A percentile compares a stretch with the other conserved stretches of the same genome.
Evolutionary conservation across 2,113 vertebrate species (phyloP).

Genomic region (Ptilonorhynchus violaceus): DNA sequence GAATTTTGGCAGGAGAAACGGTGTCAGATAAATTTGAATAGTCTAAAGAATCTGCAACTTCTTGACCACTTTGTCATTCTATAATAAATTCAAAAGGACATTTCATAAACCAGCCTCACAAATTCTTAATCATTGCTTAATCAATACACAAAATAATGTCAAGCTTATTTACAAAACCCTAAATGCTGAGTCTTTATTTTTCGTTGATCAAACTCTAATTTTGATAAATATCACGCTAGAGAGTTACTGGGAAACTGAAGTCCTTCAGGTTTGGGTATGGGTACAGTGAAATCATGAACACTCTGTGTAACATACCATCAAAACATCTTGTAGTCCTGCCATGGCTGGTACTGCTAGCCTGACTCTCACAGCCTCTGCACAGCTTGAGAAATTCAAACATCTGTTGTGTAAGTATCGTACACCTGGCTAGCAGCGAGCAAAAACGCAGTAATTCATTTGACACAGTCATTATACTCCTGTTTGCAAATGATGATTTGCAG

Average conservation of each 20-base stretch:
- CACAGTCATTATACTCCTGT: slow-evolving; percentile 51
- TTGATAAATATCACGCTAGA: not conserved
- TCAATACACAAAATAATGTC: not conserved
- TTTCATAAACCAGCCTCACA: not conserved
- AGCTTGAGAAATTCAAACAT: slow-evolving; percentile 49
- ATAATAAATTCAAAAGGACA: not conserved
- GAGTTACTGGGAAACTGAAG: not conserved
- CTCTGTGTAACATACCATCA: not conserved
- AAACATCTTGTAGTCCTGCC: not conserved
- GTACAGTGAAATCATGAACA: not conserved
- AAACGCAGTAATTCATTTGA: slow-evolving; percentile 50
- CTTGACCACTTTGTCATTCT: not conserved
- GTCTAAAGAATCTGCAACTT: not conserved
- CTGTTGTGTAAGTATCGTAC: slow-evolving; percentile 31
- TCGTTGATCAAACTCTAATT: not conserved
- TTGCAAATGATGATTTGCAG: slow-evolving; percentile 65
- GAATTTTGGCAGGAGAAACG: not conserved
- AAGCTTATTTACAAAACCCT: not conserved
- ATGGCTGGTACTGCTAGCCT: not conserved
- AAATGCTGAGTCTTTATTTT: not conserved
- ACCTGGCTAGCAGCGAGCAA: slow-evolving; percentile 48
- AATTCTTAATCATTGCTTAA: not conserved
- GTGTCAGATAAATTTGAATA: not conserved
- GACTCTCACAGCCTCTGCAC: not conserved
- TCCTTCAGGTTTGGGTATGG: not conserved